Evolutionary conservation across 2,113 vertebrate genomes (phyloP).

Genomic region (Aspiorhynchus laticeps): DNA sequence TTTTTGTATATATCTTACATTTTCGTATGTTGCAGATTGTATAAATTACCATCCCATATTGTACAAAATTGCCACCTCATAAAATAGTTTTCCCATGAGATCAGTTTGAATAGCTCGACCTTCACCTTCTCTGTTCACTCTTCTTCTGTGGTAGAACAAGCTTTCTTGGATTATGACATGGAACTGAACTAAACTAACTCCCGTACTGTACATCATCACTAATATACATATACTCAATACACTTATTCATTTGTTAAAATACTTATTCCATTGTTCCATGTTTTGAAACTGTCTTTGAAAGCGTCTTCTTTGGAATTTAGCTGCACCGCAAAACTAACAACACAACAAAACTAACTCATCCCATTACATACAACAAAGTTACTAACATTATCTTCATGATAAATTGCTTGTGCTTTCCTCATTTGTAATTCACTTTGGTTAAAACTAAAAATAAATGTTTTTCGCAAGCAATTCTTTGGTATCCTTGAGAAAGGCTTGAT

Average conservation of each 20-base stretch:
- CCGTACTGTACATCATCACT: background rate
- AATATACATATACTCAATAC: background rate
- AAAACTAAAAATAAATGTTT: slow-evolving; percentile 11
- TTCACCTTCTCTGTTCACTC: background rate
- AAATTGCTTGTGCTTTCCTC: background rate
- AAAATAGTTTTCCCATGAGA: background rate
- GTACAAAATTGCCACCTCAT: background rate
- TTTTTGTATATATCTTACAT: background rate
- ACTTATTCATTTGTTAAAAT: too few species aligned
- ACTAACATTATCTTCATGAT: background rate
- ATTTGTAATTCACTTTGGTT: background rate
- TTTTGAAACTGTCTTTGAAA: background rate
- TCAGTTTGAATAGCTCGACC: background rate
- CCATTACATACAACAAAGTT: background rate
- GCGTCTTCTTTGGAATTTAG: background rate
- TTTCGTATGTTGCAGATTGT: background rate
- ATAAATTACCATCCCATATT: background rate
- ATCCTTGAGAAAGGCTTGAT: slow-evolving; percentile 6
- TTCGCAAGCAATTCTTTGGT: background rate
- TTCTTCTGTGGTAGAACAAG: background rate
- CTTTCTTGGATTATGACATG: background rate
- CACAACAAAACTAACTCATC: background rate
- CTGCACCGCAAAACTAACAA: background rate
- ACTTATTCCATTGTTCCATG: background rate
- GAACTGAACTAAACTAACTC: background rate